phyloP scores from a whole-genome alignment of 1,140 invertebrate species.

The Mamestra configurata region DNA sequence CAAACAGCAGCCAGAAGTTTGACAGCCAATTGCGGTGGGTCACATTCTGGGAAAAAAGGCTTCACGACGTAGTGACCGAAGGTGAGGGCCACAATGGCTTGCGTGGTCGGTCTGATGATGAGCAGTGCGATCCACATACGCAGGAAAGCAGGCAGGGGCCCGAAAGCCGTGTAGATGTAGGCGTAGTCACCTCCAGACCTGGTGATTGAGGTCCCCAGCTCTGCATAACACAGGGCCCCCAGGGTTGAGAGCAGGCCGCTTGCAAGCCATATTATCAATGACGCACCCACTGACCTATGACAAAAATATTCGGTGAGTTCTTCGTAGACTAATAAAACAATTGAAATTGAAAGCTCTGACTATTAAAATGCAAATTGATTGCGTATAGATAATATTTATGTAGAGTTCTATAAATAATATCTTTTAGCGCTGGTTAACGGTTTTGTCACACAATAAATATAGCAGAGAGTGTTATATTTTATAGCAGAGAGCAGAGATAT shows the following conservation, averaged over 20 bases:
- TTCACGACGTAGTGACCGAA: constrained; percentile 94
- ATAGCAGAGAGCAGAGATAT: no score
- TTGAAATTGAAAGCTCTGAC: neutral
- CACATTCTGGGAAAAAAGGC: constrained; percentile 94
- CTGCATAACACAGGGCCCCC: constrained; percentile 95
- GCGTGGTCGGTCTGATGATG: constrained; percentile 94
- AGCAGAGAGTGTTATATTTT: no score
- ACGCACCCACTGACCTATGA: constrained; percentile 90
- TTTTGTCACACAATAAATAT: no score
- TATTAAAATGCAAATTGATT: neutral
- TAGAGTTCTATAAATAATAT: no score
- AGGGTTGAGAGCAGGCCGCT: constrained; percentile 93
- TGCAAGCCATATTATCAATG: constrained; percentile 92
- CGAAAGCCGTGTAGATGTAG: constrained; percentile 95
- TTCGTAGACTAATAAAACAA: neutral
- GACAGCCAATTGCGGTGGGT: constrained; percentile 90
- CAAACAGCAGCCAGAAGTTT: constrained; percentile 92
- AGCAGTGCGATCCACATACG: constrained; percentile 95
- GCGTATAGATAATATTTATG: no score
- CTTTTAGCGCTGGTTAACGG: no score
- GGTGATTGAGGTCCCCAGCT: constrained; percentile 94
- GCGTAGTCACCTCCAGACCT: constrained; percentile 96
- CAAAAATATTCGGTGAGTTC: constrained; percentile 55
- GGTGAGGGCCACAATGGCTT: constrained; percentile 95
- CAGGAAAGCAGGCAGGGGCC: constrained; percentile 95